Evolutionary conservation across 2,113 vertebrate species (phyloP).

Genomic region (Craseonycteris thonglongyai): DNA sequence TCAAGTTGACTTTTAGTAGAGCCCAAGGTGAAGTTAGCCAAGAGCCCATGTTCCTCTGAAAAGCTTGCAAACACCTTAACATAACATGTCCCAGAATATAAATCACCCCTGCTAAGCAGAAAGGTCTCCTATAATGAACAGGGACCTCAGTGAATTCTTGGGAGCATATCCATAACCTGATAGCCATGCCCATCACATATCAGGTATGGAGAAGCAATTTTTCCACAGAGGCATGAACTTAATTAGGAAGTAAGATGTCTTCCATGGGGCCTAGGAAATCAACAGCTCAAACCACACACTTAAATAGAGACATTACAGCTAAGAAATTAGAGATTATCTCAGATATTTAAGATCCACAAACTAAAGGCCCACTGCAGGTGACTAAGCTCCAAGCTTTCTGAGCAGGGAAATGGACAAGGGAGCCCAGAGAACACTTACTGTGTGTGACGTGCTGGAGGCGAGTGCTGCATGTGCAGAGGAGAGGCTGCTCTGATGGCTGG

Average conservation of each 20-base stretch:
- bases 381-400: neutral
- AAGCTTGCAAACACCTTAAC: neutral
- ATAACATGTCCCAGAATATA: neutral
- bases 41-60: neutral
- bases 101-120: neutral
- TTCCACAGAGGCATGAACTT: neutral
- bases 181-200: neutral
- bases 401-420: neutral
- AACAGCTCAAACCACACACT: neutral
- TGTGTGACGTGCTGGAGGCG: constrained; percentile 83
- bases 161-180: neutral
- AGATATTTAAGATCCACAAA: neutral
- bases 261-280: neutral
- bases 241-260: neutral
- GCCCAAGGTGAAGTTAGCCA: neutral
- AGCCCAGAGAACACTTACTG: constrained; percentile 80
- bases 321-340: neutral
- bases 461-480: constrained; percentile 85
- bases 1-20: neutral
- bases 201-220: neutral
- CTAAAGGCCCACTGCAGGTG: neutral
- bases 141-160: neutral
- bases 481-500: constrained; percentile 87
- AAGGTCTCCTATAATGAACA: neutral
- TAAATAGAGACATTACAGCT: neutral